Evolutionary conservation across 1,140 invertebrate genomes (phyloP), one percentile per base, ranked within the genome.

Genomic region (Temnothorax curvispinosus): DNA sequence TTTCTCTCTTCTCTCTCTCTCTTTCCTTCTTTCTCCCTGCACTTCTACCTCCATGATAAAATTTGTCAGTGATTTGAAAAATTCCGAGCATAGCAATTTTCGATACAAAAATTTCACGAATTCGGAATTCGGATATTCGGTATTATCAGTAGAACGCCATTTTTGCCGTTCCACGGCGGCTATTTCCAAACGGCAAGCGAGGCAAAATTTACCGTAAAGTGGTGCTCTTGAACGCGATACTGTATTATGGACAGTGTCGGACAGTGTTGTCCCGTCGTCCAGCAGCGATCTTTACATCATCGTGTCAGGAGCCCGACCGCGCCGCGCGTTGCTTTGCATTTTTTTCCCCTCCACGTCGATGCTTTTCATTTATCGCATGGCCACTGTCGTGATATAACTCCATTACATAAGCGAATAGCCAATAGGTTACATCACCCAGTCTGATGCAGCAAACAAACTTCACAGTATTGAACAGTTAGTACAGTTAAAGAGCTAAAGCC

Each of bases 361-460:
- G 56, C 11, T 78, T 69, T 41, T 78, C 56, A 67, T 87, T 87
- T 82, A 50, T 38, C 81, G 62, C n/a, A 6, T 47, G 60, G 38
- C 52, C 27, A 38, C 32, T 21, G 35, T 15, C 27, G n/a, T 32
- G 65, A 27, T 65, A 21, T 87, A 76, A 87, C 41, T 52, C 62
- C 38, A 67, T 85, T 87, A 85, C n/a, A 38, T 56, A 72, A 87
- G 54, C 64, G 65, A 87, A 62, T 60, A 44, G 18, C 52, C 71
- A 35, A 8, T 65, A 41, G 60, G 21, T 76, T 47, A 52, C 72
- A 85, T 72, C 52, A 50, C 13, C 62, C 21, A 7, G 7, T 13
- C 69, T n/a, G 54, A 50, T 76, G 7, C 27, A 76, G 47, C 86
- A 56, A 85, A 72, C 58, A 35, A 87, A 87, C 58, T 87, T 87